A percentile compares a stretch with the other conserved stretches of the same genome.
phyloP scores from a whole-genome alignment of 2,888 invertebrate genomes.

The Gisinianus flammeolus region DNA sequence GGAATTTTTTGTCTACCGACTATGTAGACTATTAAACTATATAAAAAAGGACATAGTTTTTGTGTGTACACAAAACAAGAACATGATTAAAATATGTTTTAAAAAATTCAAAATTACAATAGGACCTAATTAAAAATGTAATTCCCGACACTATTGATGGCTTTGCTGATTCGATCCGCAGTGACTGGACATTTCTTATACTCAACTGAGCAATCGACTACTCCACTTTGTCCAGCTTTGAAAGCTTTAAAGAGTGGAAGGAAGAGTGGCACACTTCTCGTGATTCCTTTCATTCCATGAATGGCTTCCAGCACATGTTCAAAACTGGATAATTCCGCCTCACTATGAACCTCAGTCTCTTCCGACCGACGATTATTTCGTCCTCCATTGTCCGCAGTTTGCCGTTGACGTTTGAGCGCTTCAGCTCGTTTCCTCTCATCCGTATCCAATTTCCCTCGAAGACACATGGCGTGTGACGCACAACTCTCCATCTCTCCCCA shows the following conservation, averaged over 20 bases:
- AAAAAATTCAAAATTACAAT: no score
- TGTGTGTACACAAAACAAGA: no score
- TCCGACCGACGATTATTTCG: constrained; percentile 9
- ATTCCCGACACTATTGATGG: constrained; percentile 29
- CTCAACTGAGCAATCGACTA: constrained; percentile 15
- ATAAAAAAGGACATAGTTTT: no score
- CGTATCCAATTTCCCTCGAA: constrained; percentile 23
- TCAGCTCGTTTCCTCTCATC: constrained; percentile 25
- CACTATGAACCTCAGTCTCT: not conserved
- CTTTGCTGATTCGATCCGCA: constrained; percentile 3
- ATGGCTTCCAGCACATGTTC: constrained; percentile 38
- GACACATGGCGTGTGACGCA: constrained; percentile 36
- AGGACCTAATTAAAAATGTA: constrained; percentile 28
- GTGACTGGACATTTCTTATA: constrained; percentile 37
- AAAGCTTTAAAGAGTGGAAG: constrained; percentile 33
- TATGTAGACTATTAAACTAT: no score
- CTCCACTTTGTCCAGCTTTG: constrained; percentile 37
- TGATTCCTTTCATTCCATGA: constrained; percentile 33
- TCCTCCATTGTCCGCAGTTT: not conserved
- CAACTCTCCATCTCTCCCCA: constrained; percentile 34
- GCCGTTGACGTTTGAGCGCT: not conserved
- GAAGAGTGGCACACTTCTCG: constrained; percentile 25
- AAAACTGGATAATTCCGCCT: constrained; percentile 21
- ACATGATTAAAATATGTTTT: no score
- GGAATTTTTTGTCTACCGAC: no score